Conservation (phyloP, 2,888 invertebrate species). For the Drosophila mimica region DNA sequence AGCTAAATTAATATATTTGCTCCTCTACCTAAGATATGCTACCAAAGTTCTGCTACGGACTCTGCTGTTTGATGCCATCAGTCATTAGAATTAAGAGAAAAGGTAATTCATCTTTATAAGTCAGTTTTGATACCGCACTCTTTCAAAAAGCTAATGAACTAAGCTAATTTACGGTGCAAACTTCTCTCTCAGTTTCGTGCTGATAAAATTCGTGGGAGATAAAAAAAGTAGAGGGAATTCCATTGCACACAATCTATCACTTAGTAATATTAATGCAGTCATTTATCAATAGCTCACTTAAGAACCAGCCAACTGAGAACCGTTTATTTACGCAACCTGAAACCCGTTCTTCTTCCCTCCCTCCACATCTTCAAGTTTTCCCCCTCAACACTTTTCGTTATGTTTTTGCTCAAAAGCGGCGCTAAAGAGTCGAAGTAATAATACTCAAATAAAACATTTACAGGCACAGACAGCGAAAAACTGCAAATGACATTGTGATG, state of each 20-base stretch:
- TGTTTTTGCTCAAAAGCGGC: conserved; percentile 40
- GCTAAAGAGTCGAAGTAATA: conserved; percentile 76
- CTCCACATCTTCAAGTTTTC: neutral
- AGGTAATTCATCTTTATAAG: neutral
- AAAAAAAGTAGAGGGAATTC: neutral
- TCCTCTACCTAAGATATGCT: neutral
- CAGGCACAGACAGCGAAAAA: conserved; percentile 75
- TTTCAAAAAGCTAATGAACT: neutral
- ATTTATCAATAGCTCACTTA: conserved; percentile 29
- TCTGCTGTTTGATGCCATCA: neutral
- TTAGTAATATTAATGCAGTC: conserved; percentile 3
- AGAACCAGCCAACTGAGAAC: conserved; percentile 15
- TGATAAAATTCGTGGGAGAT: neutral
- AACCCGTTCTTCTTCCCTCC: conserved; percentile 3
- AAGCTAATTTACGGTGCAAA: neutral
- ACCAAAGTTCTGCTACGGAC: neutral
- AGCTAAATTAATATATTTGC: neutral
- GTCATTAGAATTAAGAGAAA: neutral
- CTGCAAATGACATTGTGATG: conserved; percentile 70
- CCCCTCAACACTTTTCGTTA: conserved; percentile 19
- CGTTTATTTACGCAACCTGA: conserved; percentile 36
- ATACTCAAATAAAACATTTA: conserved; percentile 78
- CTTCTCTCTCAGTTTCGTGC: neutral
- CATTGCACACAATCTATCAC: neutral
- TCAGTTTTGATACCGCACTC: neutral